These are phyloP conservation scores for Limenitis camilla DNA, from an alignment of 2,888 invertebrate species.

Conservation along the genomic window DNA sequence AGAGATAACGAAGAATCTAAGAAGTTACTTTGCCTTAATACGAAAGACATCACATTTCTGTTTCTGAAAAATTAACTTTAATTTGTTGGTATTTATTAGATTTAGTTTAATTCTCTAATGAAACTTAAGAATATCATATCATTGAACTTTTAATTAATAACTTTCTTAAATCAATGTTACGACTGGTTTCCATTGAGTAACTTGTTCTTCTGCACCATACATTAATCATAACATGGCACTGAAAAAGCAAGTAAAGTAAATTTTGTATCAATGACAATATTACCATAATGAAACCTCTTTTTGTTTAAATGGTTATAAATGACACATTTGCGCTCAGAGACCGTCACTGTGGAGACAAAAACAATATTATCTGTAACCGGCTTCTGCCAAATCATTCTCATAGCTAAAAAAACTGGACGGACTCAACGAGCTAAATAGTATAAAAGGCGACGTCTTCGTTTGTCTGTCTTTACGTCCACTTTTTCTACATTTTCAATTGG, in stretches of 20 bases:
- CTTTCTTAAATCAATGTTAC: neutral
- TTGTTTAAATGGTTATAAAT: conserved; percentile 43
- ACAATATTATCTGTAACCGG: conserved; percentile 36
- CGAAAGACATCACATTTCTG: neutral
- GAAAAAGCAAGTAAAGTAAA: conserved; percentile 8
- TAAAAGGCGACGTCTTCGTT: conserved; percentile 6
- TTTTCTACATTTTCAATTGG: conserved; percentile 4
- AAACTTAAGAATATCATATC: neutral
- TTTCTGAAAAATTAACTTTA: neutral
- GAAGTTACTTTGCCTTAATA: neutral
- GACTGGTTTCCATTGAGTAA: conserved; percentile 4
- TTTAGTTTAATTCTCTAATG: neutral
- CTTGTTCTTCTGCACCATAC: conserved; percentile 4
- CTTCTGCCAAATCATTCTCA: conserved; percentile 43
- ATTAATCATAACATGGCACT: conserved; percentile 14
- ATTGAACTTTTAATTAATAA: neutral
- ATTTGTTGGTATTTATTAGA: neutral
- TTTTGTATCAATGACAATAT: conserved; percentile 29
- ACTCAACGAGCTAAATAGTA: conserved; percentile 8
- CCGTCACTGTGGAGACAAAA: conserved; percentile 43
- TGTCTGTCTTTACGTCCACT: conserved; percentile 1
- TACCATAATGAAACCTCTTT: conserved; percentile 42
- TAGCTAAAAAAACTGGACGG: conserved; percentile 45
- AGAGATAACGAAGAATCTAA: neutral
- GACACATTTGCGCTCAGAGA: conserved; percentile 47